Evolutionary conservation across 2,113 vertebrate genomes (phyloP).

Genomic region (Entomyzon cyanotis): DNA sequence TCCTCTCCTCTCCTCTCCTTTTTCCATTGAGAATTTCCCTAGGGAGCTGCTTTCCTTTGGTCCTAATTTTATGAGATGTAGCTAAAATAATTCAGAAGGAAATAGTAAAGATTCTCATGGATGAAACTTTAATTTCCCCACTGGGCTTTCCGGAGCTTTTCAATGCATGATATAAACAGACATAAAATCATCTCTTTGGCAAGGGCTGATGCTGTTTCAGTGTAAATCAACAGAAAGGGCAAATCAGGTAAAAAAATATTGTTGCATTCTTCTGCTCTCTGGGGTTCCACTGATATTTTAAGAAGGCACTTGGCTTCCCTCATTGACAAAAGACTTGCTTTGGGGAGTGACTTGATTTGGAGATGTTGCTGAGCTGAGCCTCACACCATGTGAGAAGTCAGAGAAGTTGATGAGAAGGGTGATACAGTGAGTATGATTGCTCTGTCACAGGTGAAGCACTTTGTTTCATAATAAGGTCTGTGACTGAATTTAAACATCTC

Average conservation of each 20-base stretch:
- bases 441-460: not conserved
- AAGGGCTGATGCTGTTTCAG: not conserved
- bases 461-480: not conserved
- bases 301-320: not conserved
- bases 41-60: not conserved
- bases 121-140: not conserved
- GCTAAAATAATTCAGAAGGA: not conserved
- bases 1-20: not conserved
- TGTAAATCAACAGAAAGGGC: constrained; percentile 10
- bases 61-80: not conserved
- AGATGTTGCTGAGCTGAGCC: not conserved
- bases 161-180: constrained; percentile 3
- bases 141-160: not conserved
- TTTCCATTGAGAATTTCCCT: rapidly evolving
- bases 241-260: constrained; percentile 2
- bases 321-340: not conserved
- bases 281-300: not conserved
- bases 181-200: not conserved
- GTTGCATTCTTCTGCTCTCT: not conserved
- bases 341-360: not conserved
- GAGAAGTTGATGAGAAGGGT: not conserved
- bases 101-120: not conserved
- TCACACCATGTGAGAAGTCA: not conserved
- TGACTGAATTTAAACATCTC: not conserved
- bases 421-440: rapidly evolving